phyloP scores from a whole-genome alignment of 2,113 vertebrate genomes.

The Odontophorus gujanensis region DNA sequence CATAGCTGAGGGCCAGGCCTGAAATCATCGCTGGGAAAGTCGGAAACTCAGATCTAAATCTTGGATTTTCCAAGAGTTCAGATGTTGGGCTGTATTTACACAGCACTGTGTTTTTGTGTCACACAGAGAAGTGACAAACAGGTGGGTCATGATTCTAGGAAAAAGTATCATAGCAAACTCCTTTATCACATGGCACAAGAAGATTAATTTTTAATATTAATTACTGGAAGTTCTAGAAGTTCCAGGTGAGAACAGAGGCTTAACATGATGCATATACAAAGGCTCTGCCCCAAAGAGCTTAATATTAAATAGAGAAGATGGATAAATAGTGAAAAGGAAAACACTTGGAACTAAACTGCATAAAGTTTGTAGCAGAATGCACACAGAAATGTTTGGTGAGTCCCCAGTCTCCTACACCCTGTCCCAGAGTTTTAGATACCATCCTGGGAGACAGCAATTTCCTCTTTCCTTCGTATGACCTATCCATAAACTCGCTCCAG shows the following conservation, averaged over 20 bases:
- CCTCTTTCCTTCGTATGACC: not conserved
- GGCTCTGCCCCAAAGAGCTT: not conserved
- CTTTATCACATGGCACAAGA: not conserved
- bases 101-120: not conserved
- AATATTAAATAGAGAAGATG: constrained; percentile 43
- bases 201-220: not conserved
- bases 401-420: not conserved
- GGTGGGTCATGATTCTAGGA: not conserved
- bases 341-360: not conserved
- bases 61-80: not conserved
- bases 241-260: not conserved
- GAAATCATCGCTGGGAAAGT: not conserved
- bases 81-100: not conserved
- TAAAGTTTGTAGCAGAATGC: constrained; percentile 36
- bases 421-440: not conserved
- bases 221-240: not conserved
- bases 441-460: not conserved
- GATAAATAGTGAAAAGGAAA: constrained; percentile 45
- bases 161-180: fast-evolving
- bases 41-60: not conserved
- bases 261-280: not conserved
- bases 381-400: constrained; percentile 12
- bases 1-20: not conserved
- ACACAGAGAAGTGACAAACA: not conserved
- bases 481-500: not conserved